A percentile compares a stretch with the other conserved stretches of the same genome.
Evolutionary conservation across 2,888 invertebrate genomes (phyloP).

Genomic region (Diogma glabrata): DNA sequence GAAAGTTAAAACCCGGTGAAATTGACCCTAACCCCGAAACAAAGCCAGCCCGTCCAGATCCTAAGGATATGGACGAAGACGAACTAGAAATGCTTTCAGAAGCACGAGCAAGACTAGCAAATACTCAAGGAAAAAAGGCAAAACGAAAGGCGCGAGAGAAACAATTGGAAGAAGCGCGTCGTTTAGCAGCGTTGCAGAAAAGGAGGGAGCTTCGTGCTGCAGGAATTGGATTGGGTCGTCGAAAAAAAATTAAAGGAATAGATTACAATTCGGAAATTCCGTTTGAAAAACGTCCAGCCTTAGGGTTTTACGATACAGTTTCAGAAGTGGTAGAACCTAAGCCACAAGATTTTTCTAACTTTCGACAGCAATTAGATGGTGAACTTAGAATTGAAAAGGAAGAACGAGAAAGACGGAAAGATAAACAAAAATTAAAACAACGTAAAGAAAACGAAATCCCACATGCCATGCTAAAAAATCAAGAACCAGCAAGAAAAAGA

Average conservation of each 20-base stretch:
- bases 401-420: conserved; percentile 86
- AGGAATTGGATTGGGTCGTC: conserved; percentile 57
- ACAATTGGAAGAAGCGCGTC: conserved; percentile 93
- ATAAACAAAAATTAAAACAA: conserved; percentile 90
- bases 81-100: conserved; percentile 99
- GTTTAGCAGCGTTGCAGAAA: conserved; percentile 94
- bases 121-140: conserved; percentile 93
- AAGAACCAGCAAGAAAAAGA: conserved; percentile 82
- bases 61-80: conserved; percentile 99
- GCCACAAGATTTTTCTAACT: conserved; percentile 78
- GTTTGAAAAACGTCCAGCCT: conserved; percentile 87
- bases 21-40: conserved; percentile 99
- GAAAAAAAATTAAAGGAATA: conserved; percentile 63
- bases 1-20: conserved; percentile 96
- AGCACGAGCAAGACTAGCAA: conserved; percentile 94
- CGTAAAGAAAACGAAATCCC: conserved; percentile 94
- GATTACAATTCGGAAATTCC: conserved; percentile 97
- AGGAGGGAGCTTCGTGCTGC: conserved; percentile 95
- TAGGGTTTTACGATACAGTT: conserved; percentile 92
- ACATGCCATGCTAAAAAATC: conserved; percentile 72
- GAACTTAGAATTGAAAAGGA: conserved; percentile 84
- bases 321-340: conserved; percentile 79
- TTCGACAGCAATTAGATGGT: conserved; percentile 86
- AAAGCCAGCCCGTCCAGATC: conserved; percentile 97
- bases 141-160: conserved; percentile 94